Evolutionary conservation across 92 coral and sea anemone species (phyloP), one percentile per base, ranked within the genome.

Genomic region (Meandrina meandrites): DNA sequence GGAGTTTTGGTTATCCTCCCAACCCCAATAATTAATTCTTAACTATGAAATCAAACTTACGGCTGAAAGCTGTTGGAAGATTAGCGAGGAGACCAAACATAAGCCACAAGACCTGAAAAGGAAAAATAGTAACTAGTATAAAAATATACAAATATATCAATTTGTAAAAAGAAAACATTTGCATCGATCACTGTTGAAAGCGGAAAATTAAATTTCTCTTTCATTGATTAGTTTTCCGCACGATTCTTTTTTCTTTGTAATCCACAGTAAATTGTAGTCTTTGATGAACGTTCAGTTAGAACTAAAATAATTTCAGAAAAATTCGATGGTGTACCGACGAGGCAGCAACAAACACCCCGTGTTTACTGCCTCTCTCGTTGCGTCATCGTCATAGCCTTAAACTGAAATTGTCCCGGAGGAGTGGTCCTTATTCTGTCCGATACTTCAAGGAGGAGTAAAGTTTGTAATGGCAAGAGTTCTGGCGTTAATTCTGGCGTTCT

Each of bases 21-120:
- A n/a, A n/a, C n/a, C n/a, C n/a, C n/a, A n/a, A n/a, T n/a, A 40
- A 40, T 2, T 6, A 40, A 40, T 40, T 40, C 45, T 40, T 40
- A 57, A 57, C 16, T 57, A 57, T 57, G 8, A 57, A 19, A 57
- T 57, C 21, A 54, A 15, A 28, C 76, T 71, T 71, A 71, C 80
- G 21, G 57, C 62, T 42, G 8, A 47, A 50, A n/a, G 80, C 60
- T 76, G 80, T 47, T 9, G 57, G 80, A 76, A n/a, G 57, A 42
- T 19, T 3, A 76, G 32, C 57, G 57, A 76, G 18, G 57, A 50
- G n/a, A 31, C 36, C 75, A 31, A 31, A 30, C 75, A 69, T 34
- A 0, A 31, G 34, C 67, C 60, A 78, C 67, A 78, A 51, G 58
- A 48, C 34, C 81, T 71, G 76, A 71, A 71, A 71, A 71, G 27